Evolutionary conservation across 2,113 vertebrate species (phyloP).

Genomic region (Pelusios castaneus): DNA sequence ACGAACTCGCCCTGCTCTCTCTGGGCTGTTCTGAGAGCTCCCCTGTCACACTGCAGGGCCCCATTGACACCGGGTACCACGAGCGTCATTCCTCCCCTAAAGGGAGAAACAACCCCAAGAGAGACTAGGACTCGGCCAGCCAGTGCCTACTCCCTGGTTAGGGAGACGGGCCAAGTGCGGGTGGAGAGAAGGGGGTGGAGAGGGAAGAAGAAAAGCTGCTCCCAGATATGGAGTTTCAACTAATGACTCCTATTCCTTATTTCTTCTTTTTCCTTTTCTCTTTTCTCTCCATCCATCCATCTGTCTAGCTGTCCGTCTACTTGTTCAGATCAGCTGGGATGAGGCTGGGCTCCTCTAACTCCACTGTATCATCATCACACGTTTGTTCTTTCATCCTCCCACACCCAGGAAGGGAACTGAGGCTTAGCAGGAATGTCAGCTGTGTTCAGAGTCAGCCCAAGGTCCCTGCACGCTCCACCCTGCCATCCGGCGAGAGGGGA

Average conservation of each 20-base stretch:
- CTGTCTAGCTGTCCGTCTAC: too few species aligned
- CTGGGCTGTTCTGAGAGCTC: not conserved
- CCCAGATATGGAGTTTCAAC: too few species aligned
- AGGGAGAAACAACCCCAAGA: not conserved
- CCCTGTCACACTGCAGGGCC: too few species aligned
- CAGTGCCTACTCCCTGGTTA: not conserved
- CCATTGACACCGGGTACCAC: too few species aligned
- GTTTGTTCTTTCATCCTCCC: too few species aligned
- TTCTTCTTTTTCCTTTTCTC: too few species aligned
- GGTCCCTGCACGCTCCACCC: not conserved
- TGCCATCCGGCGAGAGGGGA: not conserved
- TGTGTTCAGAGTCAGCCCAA: not conserved
- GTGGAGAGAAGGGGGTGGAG: not conserved
- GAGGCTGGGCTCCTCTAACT: not conserved
- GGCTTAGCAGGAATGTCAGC: too few species aligned
- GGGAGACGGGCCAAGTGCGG: not conserved
- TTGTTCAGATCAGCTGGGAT: too few species aligned
- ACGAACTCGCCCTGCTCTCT: not conserved
- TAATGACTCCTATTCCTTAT: too few species aligned
- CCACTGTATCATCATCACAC: not conserved
- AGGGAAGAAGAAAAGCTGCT: not conserved
- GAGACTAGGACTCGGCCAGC: not conserved
- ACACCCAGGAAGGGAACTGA: not conserved
- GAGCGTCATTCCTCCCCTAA: not conserved
- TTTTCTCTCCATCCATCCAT: too few species aligned